Percentiles rank a stretch among this genome's conserved stretches.
These are phyloP conservation scores for Olivierus martensii DNA, from an alignment of 1,140 invertebrate genomes.

Conservation along the genomic window DNA sequence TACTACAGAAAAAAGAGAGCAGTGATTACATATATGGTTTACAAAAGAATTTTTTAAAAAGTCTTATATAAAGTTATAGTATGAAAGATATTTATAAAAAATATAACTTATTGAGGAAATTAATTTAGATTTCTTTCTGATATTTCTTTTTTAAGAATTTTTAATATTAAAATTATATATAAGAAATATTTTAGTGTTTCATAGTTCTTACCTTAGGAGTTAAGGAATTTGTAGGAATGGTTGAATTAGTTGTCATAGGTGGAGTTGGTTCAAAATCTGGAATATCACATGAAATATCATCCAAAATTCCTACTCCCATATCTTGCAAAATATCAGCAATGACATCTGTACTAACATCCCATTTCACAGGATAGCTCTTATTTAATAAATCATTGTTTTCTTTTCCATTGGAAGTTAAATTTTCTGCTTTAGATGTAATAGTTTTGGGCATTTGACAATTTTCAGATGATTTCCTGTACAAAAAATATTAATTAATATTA, in stretches of 20 bases:
- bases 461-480: neutral
- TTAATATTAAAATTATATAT: neutral
- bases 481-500: neutral
- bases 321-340: constrained; percentile 28
- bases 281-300: constrained; percentile 21
- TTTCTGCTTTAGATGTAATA: neutral
- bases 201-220: neutral
- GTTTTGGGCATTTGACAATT: neutral
- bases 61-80: too few species aligned
- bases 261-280: neutral
- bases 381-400: neutral
- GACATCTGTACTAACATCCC: neutral
- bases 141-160: too few species aligned
- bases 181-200: neutral
- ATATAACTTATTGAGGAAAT: too few species aligned
- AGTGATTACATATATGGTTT: too few species aligned
- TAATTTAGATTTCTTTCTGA: too few species aligned
- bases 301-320: constrained; percentile 35
- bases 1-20: too few species aligned
- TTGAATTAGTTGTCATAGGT: neutral
- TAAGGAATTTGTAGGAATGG: neutral
- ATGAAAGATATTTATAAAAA: too few species aligned
- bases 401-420: neutral
- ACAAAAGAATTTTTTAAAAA: too few species aligned
- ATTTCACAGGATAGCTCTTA: neutral